These are phyloP conservation scores for Eulithis testata DNA, from an alignment of 2,888 invertebrate genomes.

Conservation along the genomic window DNA sequence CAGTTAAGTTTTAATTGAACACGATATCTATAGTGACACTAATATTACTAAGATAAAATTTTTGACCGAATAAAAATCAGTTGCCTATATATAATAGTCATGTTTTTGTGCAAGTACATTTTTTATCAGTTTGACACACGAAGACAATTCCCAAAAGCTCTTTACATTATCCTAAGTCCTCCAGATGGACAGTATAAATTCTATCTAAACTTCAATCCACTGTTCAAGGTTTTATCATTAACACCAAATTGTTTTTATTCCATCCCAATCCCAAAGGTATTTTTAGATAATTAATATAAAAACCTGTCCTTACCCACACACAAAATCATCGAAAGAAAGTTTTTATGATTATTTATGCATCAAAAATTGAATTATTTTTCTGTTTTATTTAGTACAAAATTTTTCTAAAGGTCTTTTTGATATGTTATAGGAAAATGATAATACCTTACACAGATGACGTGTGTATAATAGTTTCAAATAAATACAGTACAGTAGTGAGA, in stretches of 20 bases:
- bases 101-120: conserved; percentile 6
- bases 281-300: background rate
- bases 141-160: conserved; percentile 23
- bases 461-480: conserved; percentile 4
- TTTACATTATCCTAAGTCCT: conserved; percentile 29
- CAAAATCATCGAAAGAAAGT: background rate
- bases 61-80: conserved; percentile 12
- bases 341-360: too few relatives aligned
- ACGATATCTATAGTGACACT: background rate
- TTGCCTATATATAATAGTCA: background rate
- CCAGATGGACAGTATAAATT: conserved; percentile 29
- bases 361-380: background rate
- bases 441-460: background rate
- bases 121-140: conserved; percentile 16
- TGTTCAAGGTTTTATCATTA: conserved; percentile 13
- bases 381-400: background rate
- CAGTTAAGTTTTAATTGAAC: background rate
- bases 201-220: conserved; percentile 26
- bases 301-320: background rate
- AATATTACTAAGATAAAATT: background rate
- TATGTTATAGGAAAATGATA: too few relatives aligned
- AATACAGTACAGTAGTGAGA: background rate
- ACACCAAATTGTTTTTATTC: conserved; percentile 12
- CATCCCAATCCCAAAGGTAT: background rate
- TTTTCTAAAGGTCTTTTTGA: too few relatives aligned